Evolutionary conservation across 2,113 vertebrate genomes (phyloP).

Genomic region (Parus major): DNA sequence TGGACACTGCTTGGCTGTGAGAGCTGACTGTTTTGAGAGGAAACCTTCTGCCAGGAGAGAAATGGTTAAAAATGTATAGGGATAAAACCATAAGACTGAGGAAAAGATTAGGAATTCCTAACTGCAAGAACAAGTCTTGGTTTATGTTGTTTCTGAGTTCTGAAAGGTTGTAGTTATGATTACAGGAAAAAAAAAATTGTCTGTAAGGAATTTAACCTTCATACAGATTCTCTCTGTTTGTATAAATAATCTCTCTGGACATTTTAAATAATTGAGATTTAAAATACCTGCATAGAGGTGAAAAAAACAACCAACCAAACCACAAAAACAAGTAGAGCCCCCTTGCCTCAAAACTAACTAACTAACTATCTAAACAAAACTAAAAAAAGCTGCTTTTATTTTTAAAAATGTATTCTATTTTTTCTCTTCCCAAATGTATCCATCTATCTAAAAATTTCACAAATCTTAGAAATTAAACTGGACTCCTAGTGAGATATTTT

Average conservation of each 20-base stretch:
- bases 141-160: background rate
- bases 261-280: background rate
- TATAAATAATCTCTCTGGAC: background rate
- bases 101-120: background rate
- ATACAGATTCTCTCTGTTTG: background rate
- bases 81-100: background rate
- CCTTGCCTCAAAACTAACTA: background rate
- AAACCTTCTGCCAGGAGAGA: background rate
- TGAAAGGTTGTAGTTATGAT: background rate
- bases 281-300: background rate
- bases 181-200: background rate
- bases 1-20: background rate
- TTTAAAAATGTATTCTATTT: background rate
- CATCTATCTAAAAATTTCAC: background rate
- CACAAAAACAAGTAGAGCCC: background rate
- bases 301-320: rapidly evolving
- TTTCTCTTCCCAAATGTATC: background rate
- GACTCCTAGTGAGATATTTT: background rate
- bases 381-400: background rate
- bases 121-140: background rate
- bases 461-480: background rate
- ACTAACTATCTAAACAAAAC: background rate
- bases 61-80: slow-evolving; percentile 15
- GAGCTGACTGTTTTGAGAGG: background rate
- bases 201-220: background rate